Base-by-base conservation (phyloP, 2,113 vertebrate species). In the Ornithorhynchus anatinus region DNA sequence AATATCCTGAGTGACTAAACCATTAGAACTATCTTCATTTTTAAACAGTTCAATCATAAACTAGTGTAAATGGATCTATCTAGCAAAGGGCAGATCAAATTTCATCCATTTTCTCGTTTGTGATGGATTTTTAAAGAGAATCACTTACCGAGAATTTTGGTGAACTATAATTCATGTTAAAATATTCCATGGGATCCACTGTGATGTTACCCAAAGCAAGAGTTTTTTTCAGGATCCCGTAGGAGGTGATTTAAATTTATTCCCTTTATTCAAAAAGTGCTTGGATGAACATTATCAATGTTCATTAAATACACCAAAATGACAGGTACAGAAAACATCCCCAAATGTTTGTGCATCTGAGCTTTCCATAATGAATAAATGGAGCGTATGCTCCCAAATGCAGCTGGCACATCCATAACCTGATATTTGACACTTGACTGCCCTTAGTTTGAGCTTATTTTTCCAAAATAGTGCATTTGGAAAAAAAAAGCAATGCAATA, bases 291-390 rank as follows among this genome's bases (percentile, higher is more conserved):
- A 44, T 57, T 84, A 85, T 89, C 86, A 80, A 71, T 72, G 86
- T 77, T 86, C 78, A 87, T 85, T 82, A 87, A 58, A 67, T 52
- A 75, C 72, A 70, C 53, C 3, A 1, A 75, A 82, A 63, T 75
- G 84, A 69, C 80, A 85, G 77, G 67, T 48, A 61, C 74, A 65
- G 5, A 57, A 62, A 68, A 58, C 1, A 1, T 58, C 63, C 6
- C 65, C 22, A 35, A 37, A 52, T 0, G 1, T 22, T 53, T 22
- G 63, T 65, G 51, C 79, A 72, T 78, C 77, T 32, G 45, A 86
- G 83, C 87, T 84, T 79, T 63, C 86, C 33, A 20, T 63, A 57
- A 86, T 75, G 86, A 81, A 61, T 63, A 85, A 89, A 89, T 82
- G 88, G 81, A 89, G 86, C 77, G 1, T 80, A 71, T 29, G 75